Percentiles rank a stretch among this genome's conserved stretches.
phyloP scores from a whole-genome alignment of 2,888 invertebrate genomes.

The Pasiphila rectangulata region DNA sequence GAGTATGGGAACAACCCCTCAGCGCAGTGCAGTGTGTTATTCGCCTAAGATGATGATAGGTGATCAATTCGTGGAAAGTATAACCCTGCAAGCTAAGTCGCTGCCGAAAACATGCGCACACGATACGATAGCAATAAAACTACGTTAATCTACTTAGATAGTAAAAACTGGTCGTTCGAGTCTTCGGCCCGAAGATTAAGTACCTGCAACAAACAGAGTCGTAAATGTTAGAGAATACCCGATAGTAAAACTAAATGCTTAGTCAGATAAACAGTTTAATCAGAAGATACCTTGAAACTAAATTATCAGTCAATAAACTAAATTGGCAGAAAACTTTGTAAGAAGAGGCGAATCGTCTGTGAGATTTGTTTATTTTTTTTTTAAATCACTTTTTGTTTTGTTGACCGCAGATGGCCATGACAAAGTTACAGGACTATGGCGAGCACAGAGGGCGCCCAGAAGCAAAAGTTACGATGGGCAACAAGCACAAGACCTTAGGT shows the following conservation, averaged over 20 bases:
- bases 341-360: too few relatives aligned
- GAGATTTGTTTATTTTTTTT: too few relatives aligned
- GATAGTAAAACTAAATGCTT: conserved; percentile 31
- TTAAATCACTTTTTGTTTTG: too few relatives aligned
- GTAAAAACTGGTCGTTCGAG: conserved; percentile 43
- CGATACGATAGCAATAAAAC: conserved; percentile 34
- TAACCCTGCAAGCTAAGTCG: background rate
- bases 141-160: conserved; percentile 41
- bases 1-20: too few relatives aligned
- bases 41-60: background rate
- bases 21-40: too few relatives aligned
- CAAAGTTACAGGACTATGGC: too few relatives aligned
- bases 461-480: too few relatives aligned
- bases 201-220: conserved; percentile 66
- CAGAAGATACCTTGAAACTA: background rate
- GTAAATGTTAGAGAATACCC: conserved; percentile 42
- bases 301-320: background rate
- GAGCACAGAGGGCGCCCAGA: too few relatives aligned
- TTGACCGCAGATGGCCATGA: too few relatives aligned
- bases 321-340: too few relatives aligned
- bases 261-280: conserved; percentile 13
- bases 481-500: too few relatives aligned
- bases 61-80: background rate
- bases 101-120: conserved; percentile 11
- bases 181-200: conserved; percentile 27